A percentile compares a stretch with the other conserved stretches of the same genome.
phyloP scores from a whole-genome alignment of 2,113 vertebrate species.

The Talpa occidentalis region DNA sequence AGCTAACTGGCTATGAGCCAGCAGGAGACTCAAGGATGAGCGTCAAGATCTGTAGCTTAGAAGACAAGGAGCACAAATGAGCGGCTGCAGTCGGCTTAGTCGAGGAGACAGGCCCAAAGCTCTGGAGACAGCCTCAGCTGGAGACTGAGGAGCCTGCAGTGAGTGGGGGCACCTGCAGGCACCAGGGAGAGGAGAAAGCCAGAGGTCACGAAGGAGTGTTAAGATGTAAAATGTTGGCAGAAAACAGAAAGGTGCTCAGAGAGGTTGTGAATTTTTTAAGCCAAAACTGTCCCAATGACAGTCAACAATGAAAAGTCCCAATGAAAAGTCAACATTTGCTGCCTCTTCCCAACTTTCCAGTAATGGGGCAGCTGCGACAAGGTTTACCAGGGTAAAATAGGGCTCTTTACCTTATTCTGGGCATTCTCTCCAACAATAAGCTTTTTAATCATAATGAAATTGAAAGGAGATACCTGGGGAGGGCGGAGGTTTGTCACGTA shows the following conservation, averaged over 20 bases:
- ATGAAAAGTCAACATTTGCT: no score
- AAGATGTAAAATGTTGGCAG: background rate
- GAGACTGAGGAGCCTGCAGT: background rate
- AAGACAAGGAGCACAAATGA: background rate
- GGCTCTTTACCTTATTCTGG: no score
- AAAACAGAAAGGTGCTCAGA: background rate
- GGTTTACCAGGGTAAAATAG: no score
- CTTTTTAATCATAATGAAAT: background rate
- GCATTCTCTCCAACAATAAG: no score
- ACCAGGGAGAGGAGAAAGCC: background rate
- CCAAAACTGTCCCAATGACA: no score
- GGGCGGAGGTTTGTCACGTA: slow-evolving; percentile 78
- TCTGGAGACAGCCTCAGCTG: background rate
- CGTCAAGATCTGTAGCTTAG: background rate
- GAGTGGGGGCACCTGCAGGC: background rate
- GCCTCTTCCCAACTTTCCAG: no score
- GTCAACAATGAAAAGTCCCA: no score
- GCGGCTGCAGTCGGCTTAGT: background rate
- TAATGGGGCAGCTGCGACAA: no score
- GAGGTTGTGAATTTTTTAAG: background rate
- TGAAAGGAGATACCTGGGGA: slow-evolving; percentile 87
- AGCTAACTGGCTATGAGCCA: background rate
- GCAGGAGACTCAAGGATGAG: background rate
- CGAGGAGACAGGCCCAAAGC: background rate
- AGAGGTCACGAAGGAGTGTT: background rate